Evolutionary conservation across 2,113 vertebrate species (phyloP), one percentile per base, ranked within the genome.

Genomic region (Chloropsis cyanopogon): DNA sequence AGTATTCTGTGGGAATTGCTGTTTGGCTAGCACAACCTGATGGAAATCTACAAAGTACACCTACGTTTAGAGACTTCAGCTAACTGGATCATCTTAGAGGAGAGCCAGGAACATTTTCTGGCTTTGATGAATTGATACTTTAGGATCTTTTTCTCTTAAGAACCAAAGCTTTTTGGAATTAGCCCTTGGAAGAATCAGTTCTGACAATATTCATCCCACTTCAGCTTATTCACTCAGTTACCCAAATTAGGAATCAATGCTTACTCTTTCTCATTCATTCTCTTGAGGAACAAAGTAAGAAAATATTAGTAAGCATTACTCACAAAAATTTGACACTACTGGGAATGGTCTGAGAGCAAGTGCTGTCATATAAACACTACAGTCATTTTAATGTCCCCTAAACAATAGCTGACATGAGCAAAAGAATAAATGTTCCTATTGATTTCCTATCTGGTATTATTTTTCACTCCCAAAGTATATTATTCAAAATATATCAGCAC

Each of bases 351-450:
- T 82, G 82, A 92, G 57, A 61, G 25, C 24, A 92, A 89, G 24
- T 39, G 41, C 28, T 60, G 44, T 56, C 91, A 6, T 83, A 66
- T 82, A 92, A 95, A 81, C 52, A 68, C 31, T 29, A 53, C 29
- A 61, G 49, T 75, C 70, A 89, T 86, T 95, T 95, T 91, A 86
- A 86, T 68, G 70, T 70, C 53, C 79, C 70, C 37, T 85, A 82
- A 91, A 95, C 49, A 91, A 52, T 35, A 89, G 42, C 19, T 92
- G 91, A 79, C 70, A 72, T 61, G 73, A 94, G 75, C 49, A 93
- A 76, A 69, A 87, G 82, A 95, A 73, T 57, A 82, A 92, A 71
- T 88, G 35, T 54, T 93, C 63, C 12, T 89, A 94, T 92, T 92
- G 89, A 95, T 96, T 93, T 91, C n/a, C 59, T 89, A 71, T 90